Base-by-base conservation (phyloP, 2,888 invertebrate species). In the Toxonevra muliebris region DNA sequence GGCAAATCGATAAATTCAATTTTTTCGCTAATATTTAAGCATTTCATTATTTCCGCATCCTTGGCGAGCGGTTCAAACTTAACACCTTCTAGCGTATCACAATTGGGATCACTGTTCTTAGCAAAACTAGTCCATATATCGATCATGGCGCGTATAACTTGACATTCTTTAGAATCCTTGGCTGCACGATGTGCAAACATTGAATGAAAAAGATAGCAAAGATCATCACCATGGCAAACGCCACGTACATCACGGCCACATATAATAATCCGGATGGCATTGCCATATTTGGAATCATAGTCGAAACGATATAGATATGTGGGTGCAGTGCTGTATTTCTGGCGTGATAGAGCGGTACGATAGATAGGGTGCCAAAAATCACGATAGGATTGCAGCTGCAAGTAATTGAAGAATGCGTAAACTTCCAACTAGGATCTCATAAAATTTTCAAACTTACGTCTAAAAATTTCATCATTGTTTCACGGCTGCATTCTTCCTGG, bases 291-390 rank as follows among this genome's bases (percentile, higher is more conserved):
- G 1, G 85, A 84, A 61, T 86, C 85, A 65, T 79, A 80, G 19
- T 83, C 84, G 70, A 86, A 85, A 41, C 85, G 81, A 53, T 85
- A 85, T 1, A 85, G 66, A 65, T 80, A 85, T 2, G 84, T 85
- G 19, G 82, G 80, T 2, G 80, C 82, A 1, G 69, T 73, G 2
- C 75, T 73, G 41, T 78, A 73, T 1, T 78, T 77, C n/a, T 79
- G 55, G 4, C 85, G 79, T 0, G 75, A 42, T 7, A 78, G 59
- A 0, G 78, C 71, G 2, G 81, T 76, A 13, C 85, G 81, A 30
- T 82, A 79, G 1, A 84, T 76, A 15, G 84, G 84, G 73, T 84
- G 82, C 80, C 82, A 82, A 74, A 85, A 84, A 30, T 80, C 78
- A 48, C 82, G 81, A 63, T 82, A 82, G 0, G 80, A 80, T 19